Evolutionary conservation across 2,888 invertebrate species (phyloP).

Genomic region (Rhingia campestris): DNA sequence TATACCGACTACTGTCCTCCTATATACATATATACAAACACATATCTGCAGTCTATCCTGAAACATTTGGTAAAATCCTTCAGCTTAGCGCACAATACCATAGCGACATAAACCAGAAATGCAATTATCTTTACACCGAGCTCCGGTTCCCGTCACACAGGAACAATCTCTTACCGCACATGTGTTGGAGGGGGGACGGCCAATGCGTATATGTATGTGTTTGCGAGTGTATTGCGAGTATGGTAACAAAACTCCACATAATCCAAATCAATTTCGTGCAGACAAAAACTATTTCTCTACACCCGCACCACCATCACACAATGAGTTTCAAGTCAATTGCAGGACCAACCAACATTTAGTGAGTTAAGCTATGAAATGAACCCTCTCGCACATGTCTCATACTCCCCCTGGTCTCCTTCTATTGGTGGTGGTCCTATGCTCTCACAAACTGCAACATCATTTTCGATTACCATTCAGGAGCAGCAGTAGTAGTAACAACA

Average conservation of each 20-base stretch:
- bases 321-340: conserved; percentile 69
- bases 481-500: conserved; percentile 19
- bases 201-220: conserved; percentile 3
- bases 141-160: conserved; percentile 33
- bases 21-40: background rate
- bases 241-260: conserved; percentile 48
- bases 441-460: conserved; percentile 64
- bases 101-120: conserved; percentile 74
- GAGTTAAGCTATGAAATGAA: conserved; percentile 67
- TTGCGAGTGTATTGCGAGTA: background rate
- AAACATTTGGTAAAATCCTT: conserved; percentile 67
- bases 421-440: background rate
- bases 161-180: conserved; percentile 26
- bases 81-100: conserved; percentile 70
- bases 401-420: conserved; percentile 8
- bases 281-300: conserved; percentile 62
- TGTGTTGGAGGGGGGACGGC: background rate
- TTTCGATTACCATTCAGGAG: conserved; percentile 64
- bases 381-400: conserved; percentile 28
- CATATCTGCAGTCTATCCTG: conserved; percentile 9
- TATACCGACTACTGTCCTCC: conserved; percentile 5
- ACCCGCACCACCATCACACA: conserved; percentile 10
- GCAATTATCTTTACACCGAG: conserved; percentile 71
- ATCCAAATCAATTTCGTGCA: conserved; percentile 72
- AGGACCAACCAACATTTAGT: conserved; percentile 71